Evolutionary conservation across 1,140 invertebrate species (phyloP).

Genomic region (Tetramorium alpestre): DNA sequence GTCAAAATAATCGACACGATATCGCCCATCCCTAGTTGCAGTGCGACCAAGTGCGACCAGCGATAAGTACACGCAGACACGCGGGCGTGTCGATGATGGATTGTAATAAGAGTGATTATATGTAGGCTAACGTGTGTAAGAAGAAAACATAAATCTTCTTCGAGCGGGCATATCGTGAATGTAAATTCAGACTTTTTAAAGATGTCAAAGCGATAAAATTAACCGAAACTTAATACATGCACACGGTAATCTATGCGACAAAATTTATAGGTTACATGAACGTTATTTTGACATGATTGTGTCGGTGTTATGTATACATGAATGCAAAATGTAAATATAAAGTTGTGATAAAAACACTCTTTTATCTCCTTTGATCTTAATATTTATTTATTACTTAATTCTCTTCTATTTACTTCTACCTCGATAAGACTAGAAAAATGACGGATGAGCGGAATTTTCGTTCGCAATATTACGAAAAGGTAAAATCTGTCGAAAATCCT

Average conservation of each 20-base stretch:
- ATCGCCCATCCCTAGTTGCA: too few species aligned
- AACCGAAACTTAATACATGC: neutral
- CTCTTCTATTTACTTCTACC: neutral
- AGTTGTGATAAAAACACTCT: neutral
- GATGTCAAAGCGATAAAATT: neutral
- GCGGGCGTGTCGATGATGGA: neutral
- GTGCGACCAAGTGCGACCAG: too few species aligned
- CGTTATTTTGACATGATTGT: neutral
- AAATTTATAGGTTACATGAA: neutral
- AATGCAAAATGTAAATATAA: neutral
- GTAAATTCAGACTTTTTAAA: neutral
- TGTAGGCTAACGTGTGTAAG: neutral
- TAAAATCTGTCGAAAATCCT: slow-evolving; percentile 65
- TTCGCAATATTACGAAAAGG: slow-evolving; percentile 95
- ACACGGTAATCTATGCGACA: neutral
- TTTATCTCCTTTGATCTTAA: neutral
- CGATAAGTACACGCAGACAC: too few species aligned
- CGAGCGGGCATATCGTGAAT: neutral
- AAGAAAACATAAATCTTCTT: neutral
- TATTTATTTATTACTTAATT: neutral
- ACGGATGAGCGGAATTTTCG: slow-evolving; percentile 94
- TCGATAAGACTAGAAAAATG: slow-evolving; percentile 66
- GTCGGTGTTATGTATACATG: neutral
- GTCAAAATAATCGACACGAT: too few species aligned
- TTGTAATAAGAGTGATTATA: neutral